These are phyloP conservation scores for Burhinus oedicnemus DNA, from an alignment of 2,113 vertebrate species.

Conservation along the genomic window DNA sequence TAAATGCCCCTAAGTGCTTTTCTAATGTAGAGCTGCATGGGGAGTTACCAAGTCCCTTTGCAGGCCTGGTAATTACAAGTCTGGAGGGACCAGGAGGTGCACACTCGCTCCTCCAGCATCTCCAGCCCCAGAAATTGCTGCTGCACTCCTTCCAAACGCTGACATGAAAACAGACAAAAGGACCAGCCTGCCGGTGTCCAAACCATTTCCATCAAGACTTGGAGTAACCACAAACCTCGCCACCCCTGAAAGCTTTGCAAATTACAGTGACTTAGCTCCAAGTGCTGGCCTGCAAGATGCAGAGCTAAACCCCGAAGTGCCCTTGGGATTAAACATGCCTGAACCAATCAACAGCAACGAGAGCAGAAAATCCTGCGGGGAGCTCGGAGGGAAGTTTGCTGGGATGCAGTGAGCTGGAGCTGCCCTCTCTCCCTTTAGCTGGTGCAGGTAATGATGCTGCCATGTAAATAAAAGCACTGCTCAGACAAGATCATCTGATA, in stretches of 20 bases:
- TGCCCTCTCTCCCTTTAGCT: not conserved
- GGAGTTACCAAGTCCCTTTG: not conserved
- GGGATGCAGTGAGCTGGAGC: not conserved
- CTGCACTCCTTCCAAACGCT: not conserved
- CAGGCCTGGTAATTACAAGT: fast-evolving
- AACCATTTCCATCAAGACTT: not conserved
- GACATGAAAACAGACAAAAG: not conserved
- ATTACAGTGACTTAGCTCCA: not conserved
- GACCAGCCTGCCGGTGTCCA: fast-evolving
- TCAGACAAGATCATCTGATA: not conserved
- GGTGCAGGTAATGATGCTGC: not conserved
- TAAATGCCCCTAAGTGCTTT: not conserved
- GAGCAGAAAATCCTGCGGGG: not conserved
- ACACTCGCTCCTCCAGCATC: fast-evolving
- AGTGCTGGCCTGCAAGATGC: not conserved
- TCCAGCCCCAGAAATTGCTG: not conserved
- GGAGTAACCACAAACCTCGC: not conserved
- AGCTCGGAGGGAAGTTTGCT: not conserved
- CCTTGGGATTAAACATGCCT: not conserved
- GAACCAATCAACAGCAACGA: not conserved
- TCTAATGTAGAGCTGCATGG: not conserved
- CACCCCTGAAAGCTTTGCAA: not conserved
- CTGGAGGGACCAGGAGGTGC: not conserved
- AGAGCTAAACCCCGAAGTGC: not conserved
- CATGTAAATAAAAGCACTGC: not conserved